phyloP scores from a whole-genome alignment of 2,888 invertebrate species.

The Pachymerium ferrugineum region DNA sequence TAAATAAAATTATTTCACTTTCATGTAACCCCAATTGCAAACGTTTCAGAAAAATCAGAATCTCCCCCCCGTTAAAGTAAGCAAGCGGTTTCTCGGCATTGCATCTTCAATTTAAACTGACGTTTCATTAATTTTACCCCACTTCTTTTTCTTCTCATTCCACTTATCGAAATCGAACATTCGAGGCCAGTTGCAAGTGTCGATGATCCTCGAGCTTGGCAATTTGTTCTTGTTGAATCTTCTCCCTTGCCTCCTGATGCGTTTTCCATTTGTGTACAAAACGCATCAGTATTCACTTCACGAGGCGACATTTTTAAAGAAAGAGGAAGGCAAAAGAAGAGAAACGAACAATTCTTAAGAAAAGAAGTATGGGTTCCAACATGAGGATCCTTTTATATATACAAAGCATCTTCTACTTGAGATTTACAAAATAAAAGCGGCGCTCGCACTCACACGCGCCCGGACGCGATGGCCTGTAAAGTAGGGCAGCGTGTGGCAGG shows the following conservation, averaged over 20 bases:
- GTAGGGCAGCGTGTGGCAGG: slow-evolving; percentile 19
- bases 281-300: slow-evolving; percentile 4
- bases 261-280: neutral
- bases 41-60: no score
- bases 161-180: slow-evolving; percentile 25
- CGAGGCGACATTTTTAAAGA: neutral
- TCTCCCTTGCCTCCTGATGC: neutral
- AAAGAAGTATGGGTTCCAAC: slow-evolving; percentile 6
- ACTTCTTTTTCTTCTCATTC: neutral
- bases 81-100: no score
- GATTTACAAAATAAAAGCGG: slow-evolving; percentile 25
- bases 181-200: neutral
- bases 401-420: slow-evolving; percentile 24
- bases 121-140: slow-evolving; percentile 23
- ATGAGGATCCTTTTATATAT: slow-evolving; percentile 22
- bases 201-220: neutral
- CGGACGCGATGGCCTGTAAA: slow-evolving; percentile 21
- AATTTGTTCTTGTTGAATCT: neutral
- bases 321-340: no score
- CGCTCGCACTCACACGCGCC: neutral
- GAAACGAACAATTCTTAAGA: neutral
- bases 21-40: no score
- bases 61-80: no score
- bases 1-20: slow-evolving; percentile 25
- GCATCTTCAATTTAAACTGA: slow-evolving; percentile 22